Evolutionary conservation across 2,888 invertebrate genomes (phyloP), one percentile per base, ranked within the genome.

Genomic region (Bombylius discolor): DNA sequence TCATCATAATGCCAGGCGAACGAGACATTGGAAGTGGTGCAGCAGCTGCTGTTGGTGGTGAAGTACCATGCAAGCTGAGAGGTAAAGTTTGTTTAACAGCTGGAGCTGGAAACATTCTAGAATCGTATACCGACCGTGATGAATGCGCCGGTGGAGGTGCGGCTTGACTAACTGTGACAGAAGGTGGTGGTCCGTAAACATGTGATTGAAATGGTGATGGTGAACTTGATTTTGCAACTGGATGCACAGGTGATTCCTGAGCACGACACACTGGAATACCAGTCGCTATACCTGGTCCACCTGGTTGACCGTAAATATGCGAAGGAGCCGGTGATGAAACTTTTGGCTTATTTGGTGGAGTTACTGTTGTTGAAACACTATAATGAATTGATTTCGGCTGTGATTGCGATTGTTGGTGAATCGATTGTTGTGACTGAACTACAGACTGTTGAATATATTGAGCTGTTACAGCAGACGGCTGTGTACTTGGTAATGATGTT

Each of bases 241-340:
- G 49, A n/a, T 65, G 64, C n/a, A 65, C 62, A 48, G 61, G 64
- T 61, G 67, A 54, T 60, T 74, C 76, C 61, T 73, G 74, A 45
- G 74, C 69, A 32, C 78, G 72, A 61, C 77, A 76, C 5, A 79
- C 75, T 31, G 81, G 80, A 44, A 79, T 78, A 7, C 80, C 79
- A 47, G 79, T 74, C 60, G 77, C 78, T 55, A 80, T 79, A 14
- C 81, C 81, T 31, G 57, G 45, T 68, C 70, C 63, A 47, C 64
- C 65, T 32, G 63, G 61, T 14, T 75, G 70, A 1, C 62, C 62
- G 50, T 63, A 63, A 42, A 63, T 61, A 56, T 63, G 62, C 9
- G 61, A 84, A 49, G 87, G 87, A 56, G 87, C 86, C 1, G 87
- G 87, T 67, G 85, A 85, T 65, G 85, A 86, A 49, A 87, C 87